Evolutionary conservation across 2,888 invertebrate genomes (phyloP).

Genomic region (Tipula vernalis): DNA sequence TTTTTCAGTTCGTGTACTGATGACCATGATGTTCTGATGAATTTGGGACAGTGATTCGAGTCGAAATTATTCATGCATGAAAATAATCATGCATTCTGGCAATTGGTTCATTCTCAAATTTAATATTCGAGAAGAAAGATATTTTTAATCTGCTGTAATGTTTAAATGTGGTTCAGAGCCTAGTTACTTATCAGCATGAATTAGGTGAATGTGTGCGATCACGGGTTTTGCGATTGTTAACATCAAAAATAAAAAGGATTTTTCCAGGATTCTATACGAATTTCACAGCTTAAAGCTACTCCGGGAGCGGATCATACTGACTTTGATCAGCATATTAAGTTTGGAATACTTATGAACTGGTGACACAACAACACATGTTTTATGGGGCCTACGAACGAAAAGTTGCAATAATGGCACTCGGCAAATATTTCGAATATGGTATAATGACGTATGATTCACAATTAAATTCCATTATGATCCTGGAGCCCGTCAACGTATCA

Average conservation of each 20-base stretch:
- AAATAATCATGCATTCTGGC: constrained; percentile 52
- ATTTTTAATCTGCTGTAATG: constrained; percentile 33
- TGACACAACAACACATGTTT: constrained; percentile 50
- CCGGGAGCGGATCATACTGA: constrained; percentile 52
- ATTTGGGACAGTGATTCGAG: constrained; percentile 42
- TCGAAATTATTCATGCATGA: constrained; percentile 44
- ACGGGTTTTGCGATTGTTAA: constrained; percentile 34
- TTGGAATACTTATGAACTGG: constrained; percentile 52
- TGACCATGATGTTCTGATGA: constrained; percentile 49
- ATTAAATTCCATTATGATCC: constrained; percentile 29
- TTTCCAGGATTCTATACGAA: constrained; percentile 44
- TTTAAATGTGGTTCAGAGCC: constrained; percentile 30
- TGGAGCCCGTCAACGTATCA: constrained; percentile 21
- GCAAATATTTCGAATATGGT: constrained; percentile 54
- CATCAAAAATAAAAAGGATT: constrained; percentile 41
- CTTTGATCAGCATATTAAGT: constrained; percentile 41
- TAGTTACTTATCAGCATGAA: constrained; percentile 29
- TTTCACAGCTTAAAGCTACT: constrained; percentile 46
- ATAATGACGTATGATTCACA: constrained; percentile 49
- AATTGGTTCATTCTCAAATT: constrained; percentile 40
- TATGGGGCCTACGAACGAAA: constrained; percentile 56
- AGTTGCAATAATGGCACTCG: constrained; percentile 51
- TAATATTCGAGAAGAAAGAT: constrained; percentile 29
- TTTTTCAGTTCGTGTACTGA: constrained; percentile 50
- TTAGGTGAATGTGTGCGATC: constrained; percentile 30